A percentile compares a stretch with the other conserved stretches of the same genome.
phyloP scores from a whole-genome alignment of 1,140 invertebrate genomes.

The Drosophila tropicalis region DNA sequence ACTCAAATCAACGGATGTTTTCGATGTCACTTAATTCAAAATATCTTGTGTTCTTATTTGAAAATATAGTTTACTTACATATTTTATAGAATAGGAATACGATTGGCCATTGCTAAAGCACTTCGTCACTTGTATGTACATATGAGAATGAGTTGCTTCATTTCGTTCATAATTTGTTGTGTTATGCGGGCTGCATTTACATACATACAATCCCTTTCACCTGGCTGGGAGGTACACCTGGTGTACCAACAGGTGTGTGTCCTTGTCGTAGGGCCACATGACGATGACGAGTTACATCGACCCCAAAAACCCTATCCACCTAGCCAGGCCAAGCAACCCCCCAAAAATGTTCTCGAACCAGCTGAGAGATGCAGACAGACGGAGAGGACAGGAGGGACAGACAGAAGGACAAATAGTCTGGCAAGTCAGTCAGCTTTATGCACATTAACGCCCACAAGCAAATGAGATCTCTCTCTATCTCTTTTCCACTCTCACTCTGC shows the following conservation, averaged over 20 bases:
- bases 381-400: neutral
- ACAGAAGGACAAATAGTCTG: conserved; percentile 10
- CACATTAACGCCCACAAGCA: conserved; percentile 21
- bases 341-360: neutral
- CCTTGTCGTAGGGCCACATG: conserved; percentile 45
- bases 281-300: neutral
- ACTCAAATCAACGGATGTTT: no score
- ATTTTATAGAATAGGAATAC: neutral
- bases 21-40: no score
- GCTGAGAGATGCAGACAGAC: neutral
- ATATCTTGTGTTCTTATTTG: neutral
- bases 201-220: conserved; percentile 39
- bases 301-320: neutral
- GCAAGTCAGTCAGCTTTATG: conserved; percentile 13
- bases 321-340: neutral
- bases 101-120: neutral
- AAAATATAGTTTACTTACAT: neutral
- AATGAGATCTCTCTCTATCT: neutral
- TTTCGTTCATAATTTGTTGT: conserved; percentile 14
- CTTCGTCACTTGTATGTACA: neutral
- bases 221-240: conserved; percentile 27
- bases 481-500: neutral
- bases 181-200: conserved; percentile 5
- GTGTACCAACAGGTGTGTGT: conserved; percentile 66
- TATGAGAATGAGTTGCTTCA: neutral